Percentiles rank a stretch among this genome's conserved stretches.
Evolutionary conservation across 2,113 vertebrate genomes (phyloP).

Genomic region (Mystacornis crossleyi): DNA sequence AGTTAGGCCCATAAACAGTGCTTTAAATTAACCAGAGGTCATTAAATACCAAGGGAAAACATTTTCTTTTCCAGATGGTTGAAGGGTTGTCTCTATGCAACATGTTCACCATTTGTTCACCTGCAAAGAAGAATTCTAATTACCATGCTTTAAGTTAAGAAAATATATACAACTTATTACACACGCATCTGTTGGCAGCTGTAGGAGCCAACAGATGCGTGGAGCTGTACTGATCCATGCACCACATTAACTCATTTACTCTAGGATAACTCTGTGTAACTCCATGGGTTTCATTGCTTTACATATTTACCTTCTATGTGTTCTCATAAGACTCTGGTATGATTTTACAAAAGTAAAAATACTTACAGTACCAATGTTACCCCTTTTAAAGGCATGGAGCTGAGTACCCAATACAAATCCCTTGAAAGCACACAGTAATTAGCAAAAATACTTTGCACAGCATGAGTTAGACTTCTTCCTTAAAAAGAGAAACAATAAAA

Average conservation of each 20-base stretch:
- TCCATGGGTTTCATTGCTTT: background rate
- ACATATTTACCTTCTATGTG: background rate
- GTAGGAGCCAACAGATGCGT: too few species aligned
- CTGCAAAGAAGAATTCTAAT: background rate
- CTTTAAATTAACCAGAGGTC: slow-evolving; percentile 14
- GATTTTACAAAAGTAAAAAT: background rate
- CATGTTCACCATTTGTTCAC: background rate
- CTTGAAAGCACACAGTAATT: background rate
- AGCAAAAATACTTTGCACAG: background rate
- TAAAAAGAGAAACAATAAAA: background rate
- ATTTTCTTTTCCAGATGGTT: slow-evolving; percentile 1
- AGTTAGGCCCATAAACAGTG: background rate
- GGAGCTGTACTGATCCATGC: background rate
- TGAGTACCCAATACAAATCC: background rate
- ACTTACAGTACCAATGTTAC: background rate
- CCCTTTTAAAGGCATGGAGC: background rate
- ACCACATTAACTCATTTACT: background rate
- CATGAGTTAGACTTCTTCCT: background rate
- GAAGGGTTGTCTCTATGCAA: background rate
- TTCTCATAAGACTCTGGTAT: background rate
- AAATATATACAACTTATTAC: background rate
- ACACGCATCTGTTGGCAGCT: background rate
- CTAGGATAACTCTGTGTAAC: fast-evolving
- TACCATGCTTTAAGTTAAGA: background rate
- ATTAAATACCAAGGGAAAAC: slow-evolving; percentile 38